Evolutionary conservation across 2,888 invertebrate genomes (phyloP), one percentile per base, ranked within the genome.

Genomic region (Caenorhabditis macrosperma): DNA sequence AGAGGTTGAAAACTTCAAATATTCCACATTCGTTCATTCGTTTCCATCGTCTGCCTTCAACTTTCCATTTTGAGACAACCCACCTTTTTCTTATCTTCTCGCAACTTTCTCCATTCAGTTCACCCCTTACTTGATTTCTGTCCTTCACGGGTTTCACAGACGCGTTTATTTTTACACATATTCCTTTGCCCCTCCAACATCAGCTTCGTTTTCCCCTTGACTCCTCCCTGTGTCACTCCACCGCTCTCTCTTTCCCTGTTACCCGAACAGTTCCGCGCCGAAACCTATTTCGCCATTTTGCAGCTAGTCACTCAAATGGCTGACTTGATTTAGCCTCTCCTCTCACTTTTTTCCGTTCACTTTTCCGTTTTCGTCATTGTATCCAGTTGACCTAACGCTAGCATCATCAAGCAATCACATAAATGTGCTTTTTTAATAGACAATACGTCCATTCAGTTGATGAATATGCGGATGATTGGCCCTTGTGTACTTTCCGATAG

Each of bases 221-320:
- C 74, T 74, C 64, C 74, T 59, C 74, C 74, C 59, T 24, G 10
- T 20, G 54, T 44, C 50, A 44, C 10, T 10, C 17, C 44, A n/a
- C n/a, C n/a, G n/a, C n/a, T n/a, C n/a, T n/a, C n/a, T n/a, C n/a
- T n/a, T n/a, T 44, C 44, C 20, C 61, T 72, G 61, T 64, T 55
- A 55, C 55, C 50, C 57, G 74, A 74, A 74, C 74, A 74, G 74
- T 74, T 74, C 74, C 74, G 74, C 72, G 61, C 55, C 46, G 20
- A 35, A 69, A 60, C 60, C 30, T 17, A 30, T 44, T 61, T 44
- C 30, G 61, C 52, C 61, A 60, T 69, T 69, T 69, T 59, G 69
- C 52, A 52, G 52, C 69, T 38, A 54, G 41, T 50, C 38, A 54
- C 24, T 22, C 9, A 22, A 24, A 48, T 24, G 38, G 9, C 33